phyloP scores from a whole-genome alignment of 2,888 invertebrate species.

The Malthinus flaveolus region DNA sequence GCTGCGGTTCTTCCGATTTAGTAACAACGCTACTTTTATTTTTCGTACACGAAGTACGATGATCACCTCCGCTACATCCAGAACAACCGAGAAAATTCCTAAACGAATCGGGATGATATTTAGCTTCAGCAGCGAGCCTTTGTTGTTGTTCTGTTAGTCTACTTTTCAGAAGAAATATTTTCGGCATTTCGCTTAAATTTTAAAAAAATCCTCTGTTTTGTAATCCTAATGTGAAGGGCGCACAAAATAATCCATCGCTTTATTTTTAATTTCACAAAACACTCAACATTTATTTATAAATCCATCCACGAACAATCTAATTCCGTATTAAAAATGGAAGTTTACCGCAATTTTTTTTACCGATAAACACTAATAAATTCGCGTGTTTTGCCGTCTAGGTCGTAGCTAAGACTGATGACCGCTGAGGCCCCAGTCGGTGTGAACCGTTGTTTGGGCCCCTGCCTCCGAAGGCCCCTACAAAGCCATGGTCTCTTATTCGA shows the following conservation, averaged over 20 bases:
- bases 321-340: background rate
- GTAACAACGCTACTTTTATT: no score
- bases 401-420: slow-evolving; percentile 56
- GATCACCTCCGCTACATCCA: slow-evolving; percentile 35
- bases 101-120: slow-evolving; percentile 57
- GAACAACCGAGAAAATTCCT: slow-evolving; percentile 50
- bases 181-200: slow-evolving; percentile 70
- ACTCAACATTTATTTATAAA: slow-evolving; percentile 2
- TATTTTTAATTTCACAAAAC: slow-evolving; percentile 12
- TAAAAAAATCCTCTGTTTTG: slow-evolving; percentile 8
- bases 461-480: slow-evolving; percentile 39
- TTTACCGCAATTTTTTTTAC: slow-evolving; percentile 3
- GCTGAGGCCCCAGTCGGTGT: slow-evolving; percentile 46
- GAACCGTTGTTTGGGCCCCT: slow-evolving; percentile 50
- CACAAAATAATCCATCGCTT: slow-evolving; percentile 24
- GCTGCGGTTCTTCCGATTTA: slow-evolving; percentile 49
- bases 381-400: slow-evolving; percentile 45
- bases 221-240: slow-evolving; percentile 22
- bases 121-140: slow-evolving; percentile 75
- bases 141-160: slow-evolving; percentile 90
- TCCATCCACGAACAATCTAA: background rate
- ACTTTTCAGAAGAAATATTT: slow-evolving; percentile 90
- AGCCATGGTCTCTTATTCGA: slow-evolving; percentile 40
- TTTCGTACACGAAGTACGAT: background rate
- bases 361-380: slow-evolving; percentile 27